Conservation (phyloP, 2,888 invertebrate species). For the Dichetophora obliterata region DNA sequence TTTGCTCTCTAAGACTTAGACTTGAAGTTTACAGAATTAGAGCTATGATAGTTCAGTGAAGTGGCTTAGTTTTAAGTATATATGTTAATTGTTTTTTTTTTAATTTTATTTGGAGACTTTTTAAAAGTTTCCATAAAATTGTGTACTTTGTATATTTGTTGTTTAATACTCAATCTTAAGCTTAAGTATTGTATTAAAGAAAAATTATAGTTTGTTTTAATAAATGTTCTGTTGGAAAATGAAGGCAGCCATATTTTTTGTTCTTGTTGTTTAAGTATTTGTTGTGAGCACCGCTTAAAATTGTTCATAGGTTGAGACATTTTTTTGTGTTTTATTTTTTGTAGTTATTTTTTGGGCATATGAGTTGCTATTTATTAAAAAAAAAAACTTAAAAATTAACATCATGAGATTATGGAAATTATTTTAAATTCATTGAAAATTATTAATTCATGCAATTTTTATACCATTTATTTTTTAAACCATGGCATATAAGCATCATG, state of each 20-base stretch:
- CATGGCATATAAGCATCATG: no score
- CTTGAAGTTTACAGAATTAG: neutral
- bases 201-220: neutral
- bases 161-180: neutral
- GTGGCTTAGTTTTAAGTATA: constrained; percentile 17
- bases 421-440: no score
- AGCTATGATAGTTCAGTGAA: constrained; percentile 29
- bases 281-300: constrained; percentile 8
- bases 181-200: constrained; percentile 28
- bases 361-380: neutral
- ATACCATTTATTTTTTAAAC: no score
- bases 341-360: no score
- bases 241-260: constrained; percentile 28
- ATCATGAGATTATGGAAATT: no score
- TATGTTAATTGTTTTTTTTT: neutral
- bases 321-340: neutral
- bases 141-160: neutral
- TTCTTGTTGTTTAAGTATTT: neutral
- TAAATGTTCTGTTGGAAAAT: neutral
- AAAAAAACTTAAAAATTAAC: neutral
- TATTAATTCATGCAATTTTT: no score
- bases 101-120: constrained; percentile 12
- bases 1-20: constrained; percentile 5
- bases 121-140: neutral
- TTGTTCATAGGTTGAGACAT: neutral